Conservation (phyloP, 2,113 vertebrate genomes). For the Struthio camelus region DNA sequence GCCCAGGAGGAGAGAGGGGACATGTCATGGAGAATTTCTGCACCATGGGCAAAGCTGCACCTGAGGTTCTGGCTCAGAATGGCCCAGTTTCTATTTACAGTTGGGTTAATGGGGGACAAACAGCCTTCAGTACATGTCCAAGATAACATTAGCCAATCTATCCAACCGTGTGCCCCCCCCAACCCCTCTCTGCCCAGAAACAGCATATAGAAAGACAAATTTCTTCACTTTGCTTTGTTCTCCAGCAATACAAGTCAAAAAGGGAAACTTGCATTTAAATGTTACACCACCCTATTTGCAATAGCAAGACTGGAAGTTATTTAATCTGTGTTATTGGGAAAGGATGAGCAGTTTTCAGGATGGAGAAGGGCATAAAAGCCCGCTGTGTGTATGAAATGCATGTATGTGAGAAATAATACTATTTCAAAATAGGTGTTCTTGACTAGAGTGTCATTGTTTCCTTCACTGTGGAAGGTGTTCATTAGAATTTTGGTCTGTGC, state of each 20-base stretch:
- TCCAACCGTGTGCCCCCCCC: background rate
- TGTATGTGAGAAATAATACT: background rate
- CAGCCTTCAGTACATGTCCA: background rate
- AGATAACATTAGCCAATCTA: background rate
- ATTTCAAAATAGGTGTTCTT: background rate
- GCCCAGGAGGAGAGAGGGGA: background rate
- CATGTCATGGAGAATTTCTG: rapidly evolving
- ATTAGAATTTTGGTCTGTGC: background rate
- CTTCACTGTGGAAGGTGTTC: background rate
- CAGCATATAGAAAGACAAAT: background rate
- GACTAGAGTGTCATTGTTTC: background rate
- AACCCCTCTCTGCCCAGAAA: background rate
- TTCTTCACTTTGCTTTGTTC: background rate
- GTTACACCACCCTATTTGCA: background rate
- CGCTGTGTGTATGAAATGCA: background rate
- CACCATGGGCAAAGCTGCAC: background rate
- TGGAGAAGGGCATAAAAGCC: background rate
- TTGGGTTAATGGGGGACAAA: background rate
- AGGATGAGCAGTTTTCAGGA: background rate
- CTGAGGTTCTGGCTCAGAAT: background rate
- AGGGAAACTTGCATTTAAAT: background rate
- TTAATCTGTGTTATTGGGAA: background rate
- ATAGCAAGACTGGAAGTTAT: background rate
- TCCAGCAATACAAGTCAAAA: background rate
- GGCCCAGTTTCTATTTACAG: background rate